Percentiles rank a stretch among this genome's conserved stretches.
Evolutionary conservation across 2,797 vertebrate species (phyloP).

Genomic region (Peromyscus melanophrys): DNA sequence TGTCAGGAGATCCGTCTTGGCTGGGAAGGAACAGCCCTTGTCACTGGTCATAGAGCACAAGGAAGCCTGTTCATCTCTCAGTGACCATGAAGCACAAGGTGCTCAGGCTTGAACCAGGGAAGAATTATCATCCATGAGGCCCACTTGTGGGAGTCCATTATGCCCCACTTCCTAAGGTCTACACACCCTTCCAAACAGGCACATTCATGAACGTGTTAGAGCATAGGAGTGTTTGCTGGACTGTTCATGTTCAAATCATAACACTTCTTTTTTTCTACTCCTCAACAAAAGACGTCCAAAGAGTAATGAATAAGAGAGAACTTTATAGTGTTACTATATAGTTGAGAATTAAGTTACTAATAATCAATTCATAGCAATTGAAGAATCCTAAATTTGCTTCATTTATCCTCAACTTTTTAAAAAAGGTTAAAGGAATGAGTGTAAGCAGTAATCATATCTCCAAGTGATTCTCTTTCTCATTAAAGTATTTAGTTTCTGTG

Average conservation of each 20-base stretch:
- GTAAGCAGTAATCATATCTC: constrained; percentile 26
- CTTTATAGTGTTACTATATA: not conserved
- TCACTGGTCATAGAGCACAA: not conserved
- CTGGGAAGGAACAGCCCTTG: not conserved
- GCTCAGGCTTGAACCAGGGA: not conserved
- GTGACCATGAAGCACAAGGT: not conserved
- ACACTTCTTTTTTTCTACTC: not conserved
- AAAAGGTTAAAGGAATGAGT: not conserved
- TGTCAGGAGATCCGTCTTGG: not conserved
- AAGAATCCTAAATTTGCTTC: constrained; percentile 16
- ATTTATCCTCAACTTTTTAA: not conserved
- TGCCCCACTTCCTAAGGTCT: too few species aligned
- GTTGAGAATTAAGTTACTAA: constrained; percentile 13
- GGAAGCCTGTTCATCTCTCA: not conserved
- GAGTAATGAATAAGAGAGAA: not conserved
- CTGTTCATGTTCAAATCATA: not conserved
- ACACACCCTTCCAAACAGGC: not conserved
- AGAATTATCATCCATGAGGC: not conserved
- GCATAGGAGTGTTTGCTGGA: not conserved
- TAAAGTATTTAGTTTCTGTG: constrained; percentile 53
- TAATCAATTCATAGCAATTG: not conserved
- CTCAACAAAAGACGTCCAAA: not conserved
- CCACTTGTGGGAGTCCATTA: not conserved
- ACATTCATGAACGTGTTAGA: not conserved
- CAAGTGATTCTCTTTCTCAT: constrained; percentile 56